These are phyloP conservation scores for Trileptium ribeirensis DNA, from an alignment of 2,888 invertebrate genomes.

Conservation along the genomic window DNA sequence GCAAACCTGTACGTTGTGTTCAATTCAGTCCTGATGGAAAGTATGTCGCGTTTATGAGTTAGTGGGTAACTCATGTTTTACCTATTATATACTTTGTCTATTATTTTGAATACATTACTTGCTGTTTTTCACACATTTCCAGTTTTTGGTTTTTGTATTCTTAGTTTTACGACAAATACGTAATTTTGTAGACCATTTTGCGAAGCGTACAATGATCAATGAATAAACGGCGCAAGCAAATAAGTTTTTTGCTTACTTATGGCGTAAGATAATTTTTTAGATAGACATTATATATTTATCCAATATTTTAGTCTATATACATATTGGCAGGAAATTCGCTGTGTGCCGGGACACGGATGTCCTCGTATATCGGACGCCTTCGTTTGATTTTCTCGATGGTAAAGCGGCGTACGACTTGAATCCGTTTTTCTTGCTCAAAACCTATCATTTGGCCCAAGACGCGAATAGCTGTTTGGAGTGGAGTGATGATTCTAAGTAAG, in stretches of 20 bases:
- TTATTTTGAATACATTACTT: no score
- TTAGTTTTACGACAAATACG: no score
- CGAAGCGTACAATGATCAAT: no score
- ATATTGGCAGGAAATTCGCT: conserved; percentile 64
- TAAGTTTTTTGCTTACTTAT: no score
- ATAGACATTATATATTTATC: conserved; percentile 14
- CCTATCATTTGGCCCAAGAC: conserved; percentile 73
- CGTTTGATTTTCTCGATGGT: conserved; percentile 60
- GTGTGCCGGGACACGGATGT: conserved; percentile 74
- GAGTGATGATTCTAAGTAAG: conserved; percentile 76
- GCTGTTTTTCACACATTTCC: no score
- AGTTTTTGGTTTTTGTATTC: no score
- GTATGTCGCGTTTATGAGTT: no score
- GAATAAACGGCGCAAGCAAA: no score
- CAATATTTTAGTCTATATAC: conserved; percentile 4
- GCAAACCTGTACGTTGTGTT: conserved; percentile 66
- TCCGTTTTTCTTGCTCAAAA: conserved; percentile 74
- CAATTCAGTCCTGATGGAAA: conserved; percentile 88
- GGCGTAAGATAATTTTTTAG: no score
- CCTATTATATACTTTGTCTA: no score
- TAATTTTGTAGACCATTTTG: no score
- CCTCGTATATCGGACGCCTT: conserved; percentile 72
- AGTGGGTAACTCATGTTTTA: no score
- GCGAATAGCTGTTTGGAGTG: conserved; percentile 80
- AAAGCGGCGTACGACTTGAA: conserved; percentile 63